A percentile compares a stretch with the other conserved stretches of the same genome.
Conservation (phyloP, 2,888 invertebrate species). For the Leucozona laternaria region DNA sequence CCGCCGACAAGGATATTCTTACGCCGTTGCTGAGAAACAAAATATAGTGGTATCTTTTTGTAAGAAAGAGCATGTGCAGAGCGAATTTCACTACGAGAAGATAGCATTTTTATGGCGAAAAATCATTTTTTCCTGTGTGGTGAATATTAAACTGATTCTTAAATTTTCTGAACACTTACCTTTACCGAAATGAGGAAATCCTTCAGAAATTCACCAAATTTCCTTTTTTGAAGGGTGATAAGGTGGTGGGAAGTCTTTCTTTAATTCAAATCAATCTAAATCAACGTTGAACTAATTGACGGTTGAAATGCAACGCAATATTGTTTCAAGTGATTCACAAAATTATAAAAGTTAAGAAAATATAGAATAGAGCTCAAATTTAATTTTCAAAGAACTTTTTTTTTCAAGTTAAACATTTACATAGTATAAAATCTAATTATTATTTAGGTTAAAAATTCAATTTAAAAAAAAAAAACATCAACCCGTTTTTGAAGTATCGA, state of each 20-base stretch:
- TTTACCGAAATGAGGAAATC: neutral
- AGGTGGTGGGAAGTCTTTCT: neutral
- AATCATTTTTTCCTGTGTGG: slow-evolving; percentile 29
- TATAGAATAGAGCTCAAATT: neutral
- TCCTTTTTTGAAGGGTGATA: neutral
- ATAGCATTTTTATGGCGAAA: neutral
- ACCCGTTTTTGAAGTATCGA: too few relatives aligned
- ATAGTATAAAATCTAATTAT: too few relatives aligned
- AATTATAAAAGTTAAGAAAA: too few relatives aligned
- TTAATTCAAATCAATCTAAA: neutral
- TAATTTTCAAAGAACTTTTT: too few relatives aligned
- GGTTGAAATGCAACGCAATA: too few relatives aligned
- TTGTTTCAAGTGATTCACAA: too few relatives aligned
- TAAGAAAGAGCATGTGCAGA: slow-evolving; percentile 6
- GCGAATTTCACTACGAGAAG: neutral
- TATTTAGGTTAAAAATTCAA: too few relatives aligned
- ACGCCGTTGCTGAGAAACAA: neutral
- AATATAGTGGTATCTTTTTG: neutral
- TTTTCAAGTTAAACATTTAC: too few relatives aligned
- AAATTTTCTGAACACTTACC: slow-evolving; percentile 66
- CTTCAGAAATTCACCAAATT: neutral
- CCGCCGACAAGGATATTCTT: neutral
- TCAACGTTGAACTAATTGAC: too few relatives aligned
- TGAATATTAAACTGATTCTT: slow-evolving; percentile 56
- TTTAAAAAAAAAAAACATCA: too few relatives aligned